Conservation (phyloP, 2,888 invertebrate genomes). For the Xestia rhomboidea region DNA sequence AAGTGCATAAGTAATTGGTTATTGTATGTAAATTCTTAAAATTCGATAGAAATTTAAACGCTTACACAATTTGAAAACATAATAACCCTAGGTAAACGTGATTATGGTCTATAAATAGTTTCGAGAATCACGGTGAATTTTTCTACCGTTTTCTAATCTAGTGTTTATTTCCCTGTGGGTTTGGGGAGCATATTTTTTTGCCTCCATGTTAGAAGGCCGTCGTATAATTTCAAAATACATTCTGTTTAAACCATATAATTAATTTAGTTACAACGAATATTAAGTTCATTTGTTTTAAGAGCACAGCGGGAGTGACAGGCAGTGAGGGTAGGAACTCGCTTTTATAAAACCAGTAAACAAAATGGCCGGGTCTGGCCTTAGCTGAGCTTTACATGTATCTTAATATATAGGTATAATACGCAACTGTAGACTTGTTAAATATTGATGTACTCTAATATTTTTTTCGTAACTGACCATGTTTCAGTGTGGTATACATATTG, state of each 20-base stretch:
- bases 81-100: slow-evolving; percentile 30
- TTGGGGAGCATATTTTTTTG: slow-evolving; percentile 31
- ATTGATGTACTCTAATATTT: slow-evolving; percentile 24
- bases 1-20: slow-evolving; percentile 46
- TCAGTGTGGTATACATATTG: slow-evolving; percentile 15
- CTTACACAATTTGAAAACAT: slow-evolving; percentile 29
- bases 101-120: slow-evolving; percentile 6
- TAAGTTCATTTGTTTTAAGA: slow-evolving; percentile 60
- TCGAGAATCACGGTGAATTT: slow-evolving; percentile 11
- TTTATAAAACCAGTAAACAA: slow-evolving; percentile 66
- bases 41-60: slow-evolving; percentile 40
- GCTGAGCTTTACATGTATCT: slow-evolving; percentile 70
- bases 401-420: slow-evolving; percentile 17
- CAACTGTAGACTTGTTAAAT: slow-evolving; percentile 16
- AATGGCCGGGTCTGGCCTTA: slow-evolving; percentile 70
- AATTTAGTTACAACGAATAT: slow-evolving; percentile 63
- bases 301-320: slow-evolving; percentile 70
- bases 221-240: slow-evolving; percentile 36
- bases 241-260: slow-evolving; percentile 24
- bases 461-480: slow-evolving; percentile 22
- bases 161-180: slow-evolving; percentile 18
- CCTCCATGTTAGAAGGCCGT: slow-evolving; percentile 18
- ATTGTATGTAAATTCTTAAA: slow-evolving; percentile 35
- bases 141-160: slow-evolving; percentile 18
- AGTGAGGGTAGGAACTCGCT: slow-evolving; percentile 69